A percentile compares a stretch with the other conserved stretches of the same genome.
phyloP scores from a whole-genome alignment of 2,113 vertebrate species.

The Gymnobelideus leadbeateri region DNA sequence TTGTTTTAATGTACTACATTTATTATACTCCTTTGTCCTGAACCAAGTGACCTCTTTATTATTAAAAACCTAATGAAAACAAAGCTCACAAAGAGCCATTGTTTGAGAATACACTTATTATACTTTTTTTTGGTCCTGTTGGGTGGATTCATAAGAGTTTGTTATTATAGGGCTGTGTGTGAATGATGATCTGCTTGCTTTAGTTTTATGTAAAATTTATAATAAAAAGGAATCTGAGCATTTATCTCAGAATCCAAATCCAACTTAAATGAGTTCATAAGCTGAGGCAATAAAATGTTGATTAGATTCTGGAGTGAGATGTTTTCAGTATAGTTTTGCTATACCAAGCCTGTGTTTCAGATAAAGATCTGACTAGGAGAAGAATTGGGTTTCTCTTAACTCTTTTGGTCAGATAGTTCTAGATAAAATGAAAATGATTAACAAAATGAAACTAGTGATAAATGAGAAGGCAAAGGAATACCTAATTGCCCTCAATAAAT shows the following conservation, averaged over 20 bases:
- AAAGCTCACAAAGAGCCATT: constrained; percentile 74
- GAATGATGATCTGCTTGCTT: constrained; percentile 56
- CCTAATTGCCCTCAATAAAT: neutral
- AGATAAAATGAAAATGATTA: constrained; percentile 8
- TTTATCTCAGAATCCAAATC: constrained; percentile 72
- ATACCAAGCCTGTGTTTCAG: constrained; percentile 57
- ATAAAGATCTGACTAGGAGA: constrained; percentile 43
- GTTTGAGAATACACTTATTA: constrained; percentile 71
- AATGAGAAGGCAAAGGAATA: neutral
- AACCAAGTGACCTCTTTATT: constrained; percentile 73
- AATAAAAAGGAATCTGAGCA: constrained; percentile 72
- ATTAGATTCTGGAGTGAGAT: constrained; percentile 66
- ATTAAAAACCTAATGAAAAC: constrained; percentile 77
- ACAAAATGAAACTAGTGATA: neutral
- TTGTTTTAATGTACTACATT: constrained; percentile 74
- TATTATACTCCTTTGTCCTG: constrained; percentile 70
- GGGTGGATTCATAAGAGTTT: constrained; percentile 56
- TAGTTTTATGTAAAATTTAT: constrained; percentile 75
- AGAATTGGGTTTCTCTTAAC: constrained; percentile 35
- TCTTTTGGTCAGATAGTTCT: constrained; percentile 30
- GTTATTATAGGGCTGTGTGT: constrained; percentile 54
- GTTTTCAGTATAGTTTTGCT: constrained; percentile 52
- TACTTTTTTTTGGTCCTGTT: constrained; percentile 49
- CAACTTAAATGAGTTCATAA: constrained; percentile 69
- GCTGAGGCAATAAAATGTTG: constrained; percentile 64